Conservation (phyloP, 92 coral and sea anemone species). For the Epizoanthus fatuus region DNA sequence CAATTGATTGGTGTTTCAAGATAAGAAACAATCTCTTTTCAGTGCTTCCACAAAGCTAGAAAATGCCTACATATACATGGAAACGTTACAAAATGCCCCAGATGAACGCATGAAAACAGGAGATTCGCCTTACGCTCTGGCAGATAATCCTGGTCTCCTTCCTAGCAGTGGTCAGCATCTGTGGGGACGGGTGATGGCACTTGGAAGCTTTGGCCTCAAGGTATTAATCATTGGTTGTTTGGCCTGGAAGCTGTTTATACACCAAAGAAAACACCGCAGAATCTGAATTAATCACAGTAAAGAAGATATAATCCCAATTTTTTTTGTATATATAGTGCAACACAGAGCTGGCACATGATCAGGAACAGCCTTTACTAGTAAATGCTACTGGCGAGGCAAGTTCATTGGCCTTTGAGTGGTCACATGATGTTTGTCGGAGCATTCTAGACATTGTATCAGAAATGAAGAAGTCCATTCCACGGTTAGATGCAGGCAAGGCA, state of each 20-base stretch:
- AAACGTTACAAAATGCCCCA: constrained; percentile 43
- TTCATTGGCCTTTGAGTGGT: constrained; percentile 82
- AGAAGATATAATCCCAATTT: no score
- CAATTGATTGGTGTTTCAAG: neutral
- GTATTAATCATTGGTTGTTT: constrained; percentile 41
- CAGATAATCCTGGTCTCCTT: constrained; percentile 77
- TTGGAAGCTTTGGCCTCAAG: constrained; percentile 88
- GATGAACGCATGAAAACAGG: constrained; percentile 19
- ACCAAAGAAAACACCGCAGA: neutral
- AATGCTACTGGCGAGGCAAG: constrained; percentile 67
- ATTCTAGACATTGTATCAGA: constrained; percentile 57
- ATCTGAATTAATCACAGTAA: no score
- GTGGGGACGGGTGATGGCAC: constrained; percentile 96
- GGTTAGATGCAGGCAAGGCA: neutral
- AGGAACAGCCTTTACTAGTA: constrained; percentile 28
- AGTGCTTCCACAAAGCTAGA: constrained; percentile 77
- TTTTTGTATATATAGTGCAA: constrained; percentile 14
- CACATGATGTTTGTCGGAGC: constrained; percentile 81
- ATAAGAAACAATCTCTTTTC: neutral
- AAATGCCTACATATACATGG: constrained; percentile 86
- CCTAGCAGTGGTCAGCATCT: constrained; percentile 87
- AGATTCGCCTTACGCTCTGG: constrained; percentile 53
- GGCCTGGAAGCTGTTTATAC: neutral
- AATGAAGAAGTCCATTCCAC: constrained; percentile 30
- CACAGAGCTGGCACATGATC: constrained; percentile 34